Base-by-base conservation (phyloP, 2,797 vertebrate species). In the Tolypeutes matacus region DNA sequence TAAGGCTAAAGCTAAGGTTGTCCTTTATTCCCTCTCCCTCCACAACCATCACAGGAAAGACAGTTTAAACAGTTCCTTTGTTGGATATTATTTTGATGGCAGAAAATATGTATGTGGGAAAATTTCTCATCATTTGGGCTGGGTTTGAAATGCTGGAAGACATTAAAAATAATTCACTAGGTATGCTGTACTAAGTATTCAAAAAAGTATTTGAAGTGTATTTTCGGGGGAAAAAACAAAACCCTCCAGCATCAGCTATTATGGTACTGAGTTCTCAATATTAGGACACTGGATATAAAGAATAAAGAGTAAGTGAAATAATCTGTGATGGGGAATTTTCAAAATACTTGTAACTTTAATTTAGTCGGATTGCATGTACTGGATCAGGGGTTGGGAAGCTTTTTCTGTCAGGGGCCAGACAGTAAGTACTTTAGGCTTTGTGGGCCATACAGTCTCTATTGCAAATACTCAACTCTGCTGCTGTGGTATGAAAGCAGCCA, bases 31-130 rank as follows among this genome's bases (percentile, higher is more conserved):
- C 7, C 7, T 9, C n/a, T 42, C 18, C 17, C 5, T 42, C 60
- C 7, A 29, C 34, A 67, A 46, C 23, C 36, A 78, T 42, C 39
- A 72, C 11, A 34, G 21, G 12, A 81, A 89, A 82, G 80, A 81
- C 0, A 25, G 81, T 11, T 65, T 76, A 77, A 73, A 65, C 39
- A 56, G 18, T 58, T 62, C 80, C 86, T 49, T 94, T 82, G 87
- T 77, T 75, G 88, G 90, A 86, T 73, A 93, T 92, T 92, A 70
- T 92, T 92, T 70, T 83, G 85, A 92, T 64, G 78, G 82, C 62
- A 95, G 73, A 91, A 89, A 95, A 88, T n/a, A 39, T 7, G 88
- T 5, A 14, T 10, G 36, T 94, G 76, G 67, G 60, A 90, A 91
- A 90, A 64, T 81, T 81, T 96, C 90, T 94, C 67, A 92, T 88